Conservation (phyloP, 2,113 vertebrate genomes). For the Struthio camelus region DNA sequence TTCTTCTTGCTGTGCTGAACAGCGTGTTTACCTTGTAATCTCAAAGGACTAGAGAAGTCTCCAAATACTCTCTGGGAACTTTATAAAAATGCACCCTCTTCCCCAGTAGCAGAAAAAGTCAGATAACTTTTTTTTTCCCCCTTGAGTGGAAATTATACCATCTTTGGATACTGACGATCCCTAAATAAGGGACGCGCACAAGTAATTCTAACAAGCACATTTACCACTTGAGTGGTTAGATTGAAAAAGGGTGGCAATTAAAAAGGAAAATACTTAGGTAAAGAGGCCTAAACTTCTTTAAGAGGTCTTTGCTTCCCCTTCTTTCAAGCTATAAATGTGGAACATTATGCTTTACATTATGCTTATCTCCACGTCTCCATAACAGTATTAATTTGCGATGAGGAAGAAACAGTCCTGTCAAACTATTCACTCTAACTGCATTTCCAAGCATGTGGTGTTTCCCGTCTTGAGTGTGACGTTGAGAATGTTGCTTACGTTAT, state of each 20-base stretch:
- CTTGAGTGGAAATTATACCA: background rate
- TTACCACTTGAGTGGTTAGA: background rate
- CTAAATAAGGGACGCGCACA: background rate
- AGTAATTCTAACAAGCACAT: background rate
- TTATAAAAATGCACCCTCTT: background rate
- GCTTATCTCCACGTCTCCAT: background rate
- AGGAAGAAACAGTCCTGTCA: background rate
- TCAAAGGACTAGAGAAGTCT: background rate
- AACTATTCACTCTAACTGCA: background rate
- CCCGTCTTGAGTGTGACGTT: background rate
- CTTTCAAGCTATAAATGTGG: background rate
- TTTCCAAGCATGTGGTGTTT: background rate
- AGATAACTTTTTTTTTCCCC: background rate
- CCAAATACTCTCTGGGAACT: background rate
- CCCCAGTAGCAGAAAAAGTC: background rate
- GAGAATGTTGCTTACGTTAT: background rate
- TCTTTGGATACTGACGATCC: background rate
- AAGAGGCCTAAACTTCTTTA: background rate
- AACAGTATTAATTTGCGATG: background rate
- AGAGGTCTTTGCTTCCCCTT: background rate
- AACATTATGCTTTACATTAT: background rate
- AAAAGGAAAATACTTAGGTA: background rate
- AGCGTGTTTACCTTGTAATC: constrained; percentile 27
- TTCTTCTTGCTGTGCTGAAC: background rate
- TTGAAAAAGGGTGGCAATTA: background rate